Conservation (phyloP, 2,888 invertebrate species). For the Nemurella pictetii region DNA sequence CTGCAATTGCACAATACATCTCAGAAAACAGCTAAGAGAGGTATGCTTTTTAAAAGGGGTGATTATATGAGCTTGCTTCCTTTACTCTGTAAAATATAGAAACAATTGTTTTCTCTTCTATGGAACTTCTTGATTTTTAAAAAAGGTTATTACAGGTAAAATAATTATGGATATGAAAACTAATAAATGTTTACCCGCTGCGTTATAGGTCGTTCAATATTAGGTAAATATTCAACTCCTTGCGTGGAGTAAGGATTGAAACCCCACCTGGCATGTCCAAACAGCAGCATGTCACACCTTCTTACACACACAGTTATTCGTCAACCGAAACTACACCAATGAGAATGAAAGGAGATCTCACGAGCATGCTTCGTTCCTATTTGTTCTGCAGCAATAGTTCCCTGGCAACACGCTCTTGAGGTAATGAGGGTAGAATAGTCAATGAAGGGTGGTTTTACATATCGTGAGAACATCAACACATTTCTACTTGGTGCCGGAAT, state of each 20-base stretch:
- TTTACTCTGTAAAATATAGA: neutral
- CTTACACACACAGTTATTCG: neutral
- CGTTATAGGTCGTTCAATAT: too few relatives aligned
- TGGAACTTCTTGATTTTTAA: neutral
- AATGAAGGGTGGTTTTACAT: neutral
- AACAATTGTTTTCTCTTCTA: neutral
- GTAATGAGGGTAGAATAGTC: conserved; percentile 8
- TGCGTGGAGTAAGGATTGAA: too few relatives aligned
- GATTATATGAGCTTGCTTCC: neutral
- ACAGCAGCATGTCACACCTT: neutral
- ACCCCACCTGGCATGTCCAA: neutral
- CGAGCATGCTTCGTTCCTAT: neutral
- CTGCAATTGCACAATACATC: neutral
- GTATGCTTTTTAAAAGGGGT: too few relatives aligned
- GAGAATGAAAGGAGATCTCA: neutral
- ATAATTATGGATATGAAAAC: too few relatives aligned
- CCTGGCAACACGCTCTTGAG: neutral
- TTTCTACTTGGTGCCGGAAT: neutral
- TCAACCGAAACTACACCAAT: neutral
- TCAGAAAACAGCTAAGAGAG: neutral
- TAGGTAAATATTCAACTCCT: too few relatives aligned
- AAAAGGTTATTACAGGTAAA: neutral
- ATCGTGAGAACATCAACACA: neutral
- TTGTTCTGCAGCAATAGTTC: neutral
- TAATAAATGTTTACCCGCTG: too few relatives aligned